Evolutionary conservation across 1,140 invertebrate genomes (phyloP), one percentile per base, ranked within the genome.

Genomic region (Drosophila arawakana): DNA sequence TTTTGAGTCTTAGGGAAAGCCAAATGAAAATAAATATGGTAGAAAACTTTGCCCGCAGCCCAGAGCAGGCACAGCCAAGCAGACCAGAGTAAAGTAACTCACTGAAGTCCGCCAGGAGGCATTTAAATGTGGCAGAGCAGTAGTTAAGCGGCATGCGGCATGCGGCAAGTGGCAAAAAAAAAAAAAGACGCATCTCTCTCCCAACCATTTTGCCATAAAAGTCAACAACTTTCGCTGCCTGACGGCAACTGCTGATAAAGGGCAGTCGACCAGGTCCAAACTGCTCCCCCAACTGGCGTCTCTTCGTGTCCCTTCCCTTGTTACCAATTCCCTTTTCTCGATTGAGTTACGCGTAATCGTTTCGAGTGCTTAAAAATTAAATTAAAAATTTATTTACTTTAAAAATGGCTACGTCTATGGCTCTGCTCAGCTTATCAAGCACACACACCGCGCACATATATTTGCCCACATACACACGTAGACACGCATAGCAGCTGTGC

Each of bases 351-450:
- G 69, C 83, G 77, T 80, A 89, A 86, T 88, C 84, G 84, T 74
- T 83, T 78, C 70, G 73, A 86, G 80, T 79, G 73, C 83, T 80
- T 88, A 88, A 88, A 88, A 86, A 86, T 86, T 77, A 88, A 86
- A 88, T 86, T 86, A 86, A 88, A 88, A 86, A 83, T 86, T 71
- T 86, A 86, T 86, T 86, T 88, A 86, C 83, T 86, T 78, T 71
- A 58, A 73, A 62, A 68, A 54, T 67, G 58, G 55, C 47, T 58
- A 52, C 7, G 57, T 49, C 39, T 69, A 66, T 43, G 18, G 21
- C 13, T 15, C n/a, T 39, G 43, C n/a, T 30, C 15, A 41, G 66
- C 73, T 88, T 86, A 86, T 86, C 83, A 63, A 47, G 21, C 35
- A 34, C 69, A 70, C 63, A 73, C 54, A 47, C 47, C 43, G 15